Base-by-base conservation (phyloP, 1,140 invertebrate species). In the Physella acuta region DNA sequence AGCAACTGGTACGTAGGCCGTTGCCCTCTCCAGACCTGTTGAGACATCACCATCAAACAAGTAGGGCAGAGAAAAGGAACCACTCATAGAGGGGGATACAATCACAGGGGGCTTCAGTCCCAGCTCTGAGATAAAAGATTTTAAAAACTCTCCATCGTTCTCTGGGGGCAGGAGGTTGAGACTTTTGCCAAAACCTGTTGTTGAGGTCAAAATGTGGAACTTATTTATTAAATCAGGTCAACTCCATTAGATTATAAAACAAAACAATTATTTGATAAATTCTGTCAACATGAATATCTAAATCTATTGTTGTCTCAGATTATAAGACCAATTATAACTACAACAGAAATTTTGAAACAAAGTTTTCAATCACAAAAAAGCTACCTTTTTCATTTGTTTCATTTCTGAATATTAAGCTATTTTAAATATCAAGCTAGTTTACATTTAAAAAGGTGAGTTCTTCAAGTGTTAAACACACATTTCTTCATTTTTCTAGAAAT, bases 11-110 rank as follows among this genome's bases (percentile, higher is more conserved):
- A 88, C 74, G 64, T 79, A 87, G 20, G 81, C 86, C 52, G 62
- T 70, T 8, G 82, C 59, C 39, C 73, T 63, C n/a, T 80, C 62
- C 24, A 68, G 71, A 51, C 81, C 68, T 30, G 37, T 56, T 30
- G 53, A 16, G 2, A 77, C 73, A 17, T 75, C 55, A n/a, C n/a
- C n/a, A 28, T 78, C 70, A 39, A 83, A 73, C 17, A 88, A 49
- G 68, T 80, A 84, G 0, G 84, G 83, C 11, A 87, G 73, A 14
- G 84, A 75, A 73, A 82, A 88, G 14, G 37, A 36, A 11, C 87
- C 87, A 80, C 85, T 86, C 86, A 87, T 86, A 1, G 86, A 87
- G 4, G 87, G 86, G 49, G 81, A 84, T 14, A 87, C 75, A 36
- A 87, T 72, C 2, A 87, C 79, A 16, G 84, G 84, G 16, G 26